These are phyloP conservation scores for Gobionotothen gibberifrons DNA, from an alignment of 2,797 vertebrate genomes.

Conservation along the genomic window DNA sequence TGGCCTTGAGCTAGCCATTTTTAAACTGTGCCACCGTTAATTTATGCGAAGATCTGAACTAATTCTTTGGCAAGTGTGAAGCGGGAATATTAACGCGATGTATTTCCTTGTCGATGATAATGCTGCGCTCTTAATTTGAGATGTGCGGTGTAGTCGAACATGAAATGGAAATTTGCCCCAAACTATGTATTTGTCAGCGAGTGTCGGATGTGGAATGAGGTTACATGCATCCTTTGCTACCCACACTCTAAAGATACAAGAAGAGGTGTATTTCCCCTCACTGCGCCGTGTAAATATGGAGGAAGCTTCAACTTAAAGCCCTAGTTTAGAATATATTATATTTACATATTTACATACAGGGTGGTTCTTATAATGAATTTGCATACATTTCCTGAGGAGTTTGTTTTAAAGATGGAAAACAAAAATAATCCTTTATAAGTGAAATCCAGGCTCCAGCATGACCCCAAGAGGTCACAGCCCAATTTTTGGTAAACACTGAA, in stretches of 20 bases:
- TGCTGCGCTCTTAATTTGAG: slow-evolving; percentile 82
- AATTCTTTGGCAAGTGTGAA: slow-evolving; percentile 84
- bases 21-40: slow-evolving; percentile 80
- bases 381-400: slow-evolving; percentile 67
- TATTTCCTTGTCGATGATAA: slow-evolving; percentile 84
- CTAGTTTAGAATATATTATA: slow-evolving; percentile 65
- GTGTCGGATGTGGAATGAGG: slow-evolving; percentile 77
- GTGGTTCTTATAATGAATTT: slow-evolving; percentile 52
- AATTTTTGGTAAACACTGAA: slow-evolving; percentile 20
- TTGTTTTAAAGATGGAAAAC: slow-evolving; percentile 34
- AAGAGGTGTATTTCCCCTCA: slow-evolving; percentile 61
- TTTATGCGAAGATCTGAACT: slow-evolving; percentile 84
- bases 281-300: slow-evolving; percentile 9
- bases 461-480: slow-evolving; percentile 51
- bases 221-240: slow-evolving; percentile 74
- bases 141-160: slow-evolving; percentile 82
- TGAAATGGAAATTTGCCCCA: slow-evolving; percentile 83
- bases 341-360: slow-evolving; percentile 53
- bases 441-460: slow-evolving; percentile 40
- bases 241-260: slow-evolving; percentile 64
- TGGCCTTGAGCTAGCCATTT: slow-evolving; percentile 80
- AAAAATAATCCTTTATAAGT: slow-evolving; percentile 33
- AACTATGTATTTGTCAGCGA: slow-evolving; percentile 81
- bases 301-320: slow-evolving; percentile 62
- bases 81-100: slow-evolving; percentile 82